Conservation (phyloP, 2,113 vertebrate genomes). For the Indicator indicator region DNA sequence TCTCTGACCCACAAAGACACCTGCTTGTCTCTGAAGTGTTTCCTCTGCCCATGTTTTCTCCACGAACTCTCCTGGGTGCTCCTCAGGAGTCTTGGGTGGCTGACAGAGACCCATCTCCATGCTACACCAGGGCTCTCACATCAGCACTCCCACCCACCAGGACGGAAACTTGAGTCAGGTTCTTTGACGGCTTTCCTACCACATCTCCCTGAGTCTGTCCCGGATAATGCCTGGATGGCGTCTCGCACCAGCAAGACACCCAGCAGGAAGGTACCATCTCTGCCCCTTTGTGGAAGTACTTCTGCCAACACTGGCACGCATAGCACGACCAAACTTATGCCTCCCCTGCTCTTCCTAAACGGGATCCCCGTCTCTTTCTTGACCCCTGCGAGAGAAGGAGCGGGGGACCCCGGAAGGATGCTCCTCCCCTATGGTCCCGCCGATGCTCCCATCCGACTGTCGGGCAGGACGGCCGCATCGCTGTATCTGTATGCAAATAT, state of each 20-base stretch:
- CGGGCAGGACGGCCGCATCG: not conserved
- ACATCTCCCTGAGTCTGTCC: fast-evolving
- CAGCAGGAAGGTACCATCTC: not conserved
- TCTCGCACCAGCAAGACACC: not conserved
- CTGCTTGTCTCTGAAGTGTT: not conserved
- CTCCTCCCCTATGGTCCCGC: not conserved
- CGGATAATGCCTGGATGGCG: not conserved
- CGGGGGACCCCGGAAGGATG: not conserved
- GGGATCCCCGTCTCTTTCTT: not conserved
- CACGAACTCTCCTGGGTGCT: not conserved
- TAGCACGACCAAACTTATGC: fast-evolving
- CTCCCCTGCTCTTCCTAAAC: not conserved
- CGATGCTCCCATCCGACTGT: not conserved
- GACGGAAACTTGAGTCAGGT: not conserved
- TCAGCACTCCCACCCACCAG: not conserved
- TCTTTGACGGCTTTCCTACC: not conserved
- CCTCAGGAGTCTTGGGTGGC: not conserved
- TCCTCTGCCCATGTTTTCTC: not conserved
- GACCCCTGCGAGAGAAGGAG: no score
- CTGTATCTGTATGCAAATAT: not conserved
- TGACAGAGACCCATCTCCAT: not conserved
- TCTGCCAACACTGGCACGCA: not conserved
- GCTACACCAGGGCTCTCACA: not conserved
- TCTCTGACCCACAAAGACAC: not conserved
- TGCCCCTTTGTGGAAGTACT: not conserved